phyloP scores from a whole-genome alignment of 92 coral and sea anemone species.

The Palythoa caribaeorum region DNA sequence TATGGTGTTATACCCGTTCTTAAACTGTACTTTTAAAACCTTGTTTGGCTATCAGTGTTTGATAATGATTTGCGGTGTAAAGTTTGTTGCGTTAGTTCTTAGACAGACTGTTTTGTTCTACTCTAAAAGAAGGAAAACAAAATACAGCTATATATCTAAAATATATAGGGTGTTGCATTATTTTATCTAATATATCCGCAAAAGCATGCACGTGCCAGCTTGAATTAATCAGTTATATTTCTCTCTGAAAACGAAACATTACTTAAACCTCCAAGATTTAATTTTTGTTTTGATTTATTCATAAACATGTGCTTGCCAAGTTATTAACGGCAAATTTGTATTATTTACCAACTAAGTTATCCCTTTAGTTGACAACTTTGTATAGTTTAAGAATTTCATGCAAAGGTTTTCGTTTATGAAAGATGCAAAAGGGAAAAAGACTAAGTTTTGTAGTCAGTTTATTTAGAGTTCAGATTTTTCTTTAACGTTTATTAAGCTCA shows the following conservation, averaged over 20 bases:
- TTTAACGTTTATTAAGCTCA: constrained; percentile 12
- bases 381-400: background rate
- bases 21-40: constrained; percentile 1
- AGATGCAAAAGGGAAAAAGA: background rate
- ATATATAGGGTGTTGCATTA: background rate
- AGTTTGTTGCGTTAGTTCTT: background rate
- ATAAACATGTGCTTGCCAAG: constrained; percentile 11
- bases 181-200: background rate
- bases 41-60: background rate
- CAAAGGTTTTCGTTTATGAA: background rate
- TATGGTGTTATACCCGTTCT: background rate
- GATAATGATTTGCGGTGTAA: background rate
- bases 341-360: background rate
- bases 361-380: background rate
- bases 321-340: background rate
- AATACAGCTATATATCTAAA: background rate
- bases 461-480: constrained; percentile 23
- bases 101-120: background rate
- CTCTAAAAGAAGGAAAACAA: background rate
- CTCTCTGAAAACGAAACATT: constrained; percentile 23
- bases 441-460: background rate
- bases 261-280: constrained; percentile 28
- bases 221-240: constrained; percentile 34
- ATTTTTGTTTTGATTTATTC: constrained; percentile 44
- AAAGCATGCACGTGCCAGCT: background rate